phyloP scores from a whole-genome alignment of 2,113 vertebrate genomes.

The Pardalotus punctatus region DNA sequence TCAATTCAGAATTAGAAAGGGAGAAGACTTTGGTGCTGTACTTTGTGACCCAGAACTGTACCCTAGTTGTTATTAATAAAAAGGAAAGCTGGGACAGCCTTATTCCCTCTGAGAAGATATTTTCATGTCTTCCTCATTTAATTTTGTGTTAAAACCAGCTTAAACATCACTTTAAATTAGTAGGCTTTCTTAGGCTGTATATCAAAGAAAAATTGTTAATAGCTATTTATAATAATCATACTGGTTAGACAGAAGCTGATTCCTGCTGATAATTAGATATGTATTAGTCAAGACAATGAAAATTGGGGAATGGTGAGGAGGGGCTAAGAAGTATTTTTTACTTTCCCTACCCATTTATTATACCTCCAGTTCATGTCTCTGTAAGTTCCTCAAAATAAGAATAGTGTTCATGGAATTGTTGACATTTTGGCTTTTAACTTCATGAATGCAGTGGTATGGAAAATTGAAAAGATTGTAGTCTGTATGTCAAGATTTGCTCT shows the following conservation, averaged over 20 bases:
- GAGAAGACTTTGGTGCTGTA: neutral
- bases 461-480: neutral
- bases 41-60: neutral
- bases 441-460: neutral
- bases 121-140: neutral
- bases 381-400: neutral
- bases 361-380: neutral
- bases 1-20: neutral
- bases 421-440: neutral
- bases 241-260: neutral
- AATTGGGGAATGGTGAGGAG: rapidly evolving
- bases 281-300: neutral
- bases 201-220: neutral
- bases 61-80: neutral
- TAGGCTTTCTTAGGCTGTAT: neutral
- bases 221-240: neutral
- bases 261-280: neutral
- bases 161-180: neutral
- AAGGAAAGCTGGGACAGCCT: neutral
- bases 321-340: neutral
- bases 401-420: neutral
- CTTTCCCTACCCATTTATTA: neutral
- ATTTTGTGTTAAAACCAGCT: neutral
- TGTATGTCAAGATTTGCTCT: neutral
- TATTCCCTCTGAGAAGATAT: neutral